Conservation (phyloP, 2,888 invertebrate genomes). For the Tholera decimalis region DNA sequence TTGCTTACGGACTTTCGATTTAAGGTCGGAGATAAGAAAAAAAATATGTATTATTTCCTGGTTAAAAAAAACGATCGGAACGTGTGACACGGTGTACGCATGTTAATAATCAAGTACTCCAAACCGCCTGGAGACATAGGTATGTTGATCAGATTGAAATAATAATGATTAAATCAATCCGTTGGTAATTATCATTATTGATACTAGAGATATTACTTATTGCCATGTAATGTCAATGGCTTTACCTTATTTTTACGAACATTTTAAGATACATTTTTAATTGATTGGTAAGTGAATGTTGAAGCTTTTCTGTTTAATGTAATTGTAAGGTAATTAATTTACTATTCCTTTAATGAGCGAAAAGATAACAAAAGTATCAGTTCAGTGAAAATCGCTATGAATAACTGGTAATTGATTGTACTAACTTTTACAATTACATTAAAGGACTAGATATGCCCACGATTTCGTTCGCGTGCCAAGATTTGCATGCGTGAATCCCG, state of each 20-base stretch:
- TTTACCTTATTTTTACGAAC: not conserved
- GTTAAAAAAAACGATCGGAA: constrained; percentile 54
- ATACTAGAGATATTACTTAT: constrained; percentile 23
- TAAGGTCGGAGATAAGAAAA: constrained; percentile 63
- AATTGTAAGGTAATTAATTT: not conserved
- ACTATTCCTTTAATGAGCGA: not conserved
- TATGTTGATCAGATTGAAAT: constrained; percentile 47
- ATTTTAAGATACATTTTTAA: not conserved
- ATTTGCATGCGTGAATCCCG: no score
- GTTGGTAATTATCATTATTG: constrained; percentile 39
- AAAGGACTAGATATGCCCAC: no score
- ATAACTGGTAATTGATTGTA: no score
- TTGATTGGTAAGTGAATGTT: constrained; percentile 1
- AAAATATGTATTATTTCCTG: constrained; percentile 61
- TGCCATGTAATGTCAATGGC: constrained; percentile 24
- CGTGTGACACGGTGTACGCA: constrained; percentile 48
- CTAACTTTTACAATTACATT: no score
- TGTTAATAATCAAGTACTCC: constrained; percentile 36
- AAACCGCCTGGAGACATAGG: constrained; percentile 39
- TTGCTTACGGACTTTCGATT: constrained; percentile 67
- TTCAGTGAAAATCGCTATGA: no score
- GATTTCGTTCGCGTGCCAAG: no score
- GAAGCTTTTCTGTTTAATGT: constrained; percentile 16
- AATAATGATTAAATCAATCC: constrained; percentile 39
- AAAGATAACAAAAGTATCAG: no score